These are phyloP conservation scores for Atethmia centrago DNA, from an alignment of 2,888 invertebrate genomes.

Conservation along the genomic window DNA sequence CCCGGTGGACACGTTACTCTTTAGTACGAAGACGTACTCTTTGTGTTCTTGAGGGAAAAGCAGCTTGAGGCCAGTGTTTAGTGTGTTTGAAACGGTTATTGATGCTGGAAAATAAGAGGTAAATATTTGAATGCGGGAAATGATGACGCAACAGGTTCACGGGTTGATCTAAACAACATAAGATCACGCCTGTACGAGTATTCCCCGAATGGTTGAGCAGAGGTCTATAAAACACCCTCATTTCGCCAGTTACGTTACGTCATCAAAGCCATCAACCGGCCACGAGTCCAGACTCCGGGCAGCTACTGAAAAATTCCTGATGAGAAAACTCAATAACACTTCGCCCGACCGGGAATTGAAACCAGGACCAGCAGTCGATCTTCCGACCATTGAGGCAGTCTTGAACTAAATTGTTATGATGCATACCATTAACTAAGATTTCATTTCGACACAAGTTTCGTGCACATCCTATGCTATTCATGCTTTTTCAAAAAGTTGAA, in stretches of 20 bases:
- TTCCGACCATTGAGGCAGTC: not conserved
- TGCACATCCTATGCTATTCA: not conserved
- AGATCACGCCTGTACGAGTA: too few species aligned
- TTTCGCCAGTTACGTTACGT: not conserved
- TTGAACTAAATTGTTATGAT: not conserved
- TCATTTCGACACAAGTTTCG: not conserved
- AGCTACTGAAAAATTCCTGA: not conserved
- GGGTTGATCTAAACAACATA: too few species aligned
- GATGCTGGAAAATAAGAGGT: conserved; percentile 67
- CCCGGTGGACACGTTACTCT: conserved; percentile 80
- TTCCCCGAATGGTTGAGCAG: not conserved
- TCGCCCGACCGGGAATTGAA: not conserved
- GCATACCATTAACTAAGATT: not conserved
- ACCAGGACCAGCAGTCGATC: too few species aligned
- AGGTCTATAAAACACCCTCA: not conserved
- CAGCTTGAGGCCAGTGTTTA: conserved; percentile 72
- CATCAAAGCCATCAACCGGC: not conserved
- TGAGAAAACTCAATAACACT: not conserved
- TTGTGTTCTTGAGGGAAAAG: conserved; percentile 79
- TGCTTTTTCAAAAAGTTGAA: too few species aligned
- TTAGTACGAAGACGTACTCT: conserved; percentile 79
- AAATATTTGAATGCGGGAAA: not conserved
- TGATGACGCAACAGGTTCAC: not conserved
- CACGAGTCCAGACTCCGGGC: not conserved
- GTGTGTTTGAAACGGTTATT: conserved; percentile 59